Conservation (phyloP, 2,113 vertebrate species). For the Tamias sibiricus region DNA sequence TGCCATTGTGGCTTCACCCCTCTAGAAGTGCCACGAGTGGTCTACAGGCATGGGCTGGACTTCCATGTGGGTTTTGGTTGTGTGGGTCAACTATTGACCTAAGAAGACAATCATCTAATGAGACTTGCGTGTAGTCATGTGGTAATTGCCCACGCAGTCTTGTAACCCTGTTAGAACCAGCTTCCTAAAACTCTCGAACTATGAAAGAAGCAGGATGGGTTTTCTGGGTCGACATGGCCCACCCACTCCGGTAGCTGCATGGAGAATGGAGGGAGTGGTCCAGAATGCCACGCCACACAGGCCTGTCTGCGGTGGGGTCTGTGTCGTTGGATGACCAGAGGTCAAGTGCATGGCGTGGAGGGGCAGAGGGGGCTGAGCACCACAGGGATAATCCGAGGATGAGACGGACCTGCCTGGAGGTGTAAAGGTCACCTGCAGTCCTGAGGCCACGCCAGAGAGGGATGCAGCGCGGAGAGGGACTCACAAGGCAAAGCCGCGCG, state of each 20-base stretch:
- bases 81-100: background rate
- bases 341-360: too few relatives aligned
- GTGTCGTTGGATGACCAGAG: background rate
- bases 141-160: background rate
- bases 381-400: too few relatives aligned
- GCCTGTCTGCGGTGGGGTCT: background rate
- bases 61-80: background rate
- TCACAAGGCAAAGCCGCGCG: background rate
- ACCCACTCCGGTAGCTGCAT: background rate
- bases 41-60: background rate
- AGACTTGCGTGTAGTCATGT: background rate
- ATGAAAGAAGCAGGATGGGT: background rate
- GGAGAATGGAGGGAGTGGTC: background rate
- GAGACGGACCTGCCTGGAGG: background rate
- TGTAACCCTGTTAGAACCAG: background rate
- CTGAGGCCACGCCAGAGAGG: too few relatives aligned
- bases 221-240: background rate
- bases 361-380: background rate
- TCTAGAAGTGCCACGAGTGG: too few relatives aligned
- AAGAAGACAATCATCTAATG: background rate
- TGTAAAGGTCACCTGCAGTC: background rate
- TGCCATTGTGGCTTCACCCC: rapidly evolving
- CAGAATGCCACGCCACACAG: rapidly evolving
- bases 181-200: background rate
- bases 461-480: too few relatives aligned